Percentiles rank a stretch among this genome's conserved stretches.
Evolutionary conservation across 2,797 vertebrate genomes (phyloP).

Genomic region (Falco rusticolus): DNA sequence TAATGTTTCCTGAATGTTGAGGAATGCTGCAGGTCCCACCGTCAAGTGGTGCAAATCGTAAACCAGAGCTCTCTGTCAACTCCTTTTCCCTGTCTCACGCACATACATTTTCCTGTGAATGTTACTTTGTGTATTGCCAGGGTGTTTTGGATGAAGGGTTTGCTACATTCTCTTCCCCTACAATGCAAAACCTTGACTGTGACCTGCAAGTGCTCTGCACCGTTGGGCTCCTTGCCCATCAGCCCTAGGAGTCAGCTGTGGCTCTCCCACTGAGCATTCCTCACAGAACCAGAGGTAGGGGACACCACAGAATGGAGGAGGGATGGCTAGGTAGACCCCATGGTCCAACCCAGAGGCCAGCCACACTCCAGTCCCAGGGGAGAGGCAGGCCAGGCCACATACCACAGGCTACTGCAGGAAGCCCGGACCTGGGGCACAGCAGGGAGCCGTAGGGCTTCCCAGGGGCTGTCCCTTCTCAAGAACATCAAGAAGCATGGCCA

Average conservation of each 20-base stretch:
- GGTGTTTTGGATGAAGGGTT: not conserved
- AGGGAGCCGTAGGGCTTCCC: not conserved
- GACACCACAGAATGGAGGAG: not conserved
- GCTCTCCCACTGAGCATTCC: not conserved
- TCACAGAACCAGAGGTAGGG: not conserved
- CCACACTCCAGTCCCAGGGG: accelerated
- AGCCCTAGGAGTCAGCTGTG: not conserved
- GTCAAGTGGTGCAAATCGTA: not conserved
- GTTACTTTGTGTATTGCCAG: not conserved
- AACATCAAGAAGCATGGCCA: accelerated
- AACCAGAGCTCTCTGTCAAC: not conserved
- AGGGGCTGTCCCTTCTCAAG: not conserved
- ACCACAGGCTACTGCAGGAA: accelerated
- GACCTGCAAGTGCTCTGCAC: accelerated
- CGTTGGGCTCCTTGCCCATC: not conserved
- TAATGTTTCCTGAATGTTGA: not conserved
- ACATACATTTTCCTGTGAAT: accelerated
- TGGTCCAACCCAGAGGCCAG: not conserved
- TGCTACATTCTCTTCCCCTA: not conserved
- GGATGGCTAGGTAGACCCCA: not conserved
- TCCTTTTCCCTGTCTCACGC: not conserved
- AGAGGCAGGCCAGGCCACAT: accelerated
- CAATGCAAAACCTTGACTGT: not conserved
- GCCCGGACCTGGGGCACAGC: not conserved
- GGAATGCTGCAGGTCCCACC: not conserved